phyloP scores from a whole-genome alignment of 1,140 invertebrate genomes.

The Diachasma alloeum region DNA sequence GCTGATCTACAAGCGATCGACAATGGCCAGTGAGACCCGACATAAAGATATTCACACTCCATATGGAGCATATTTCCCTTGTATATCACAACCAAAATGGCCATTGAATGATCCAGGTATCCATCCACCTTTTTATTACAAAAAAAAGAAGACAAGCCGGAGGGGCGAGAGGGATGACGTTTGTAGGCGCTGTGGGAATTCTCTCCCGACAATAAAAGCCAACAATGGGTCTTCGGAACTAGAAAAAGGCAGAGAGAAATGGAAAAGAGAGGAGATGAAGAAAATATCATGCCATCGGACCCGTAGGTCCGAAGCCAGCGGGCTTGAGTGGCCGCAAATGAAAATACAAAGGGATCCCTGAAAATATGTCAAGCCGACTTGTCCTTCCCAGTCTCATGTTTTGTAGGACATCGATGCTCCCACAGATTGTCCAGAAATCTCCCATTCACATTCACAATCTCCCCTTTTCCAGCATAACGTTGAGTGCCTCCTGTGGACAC shows the following conservation, averaged over 20 bases:
- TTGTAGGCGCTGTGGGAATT: constrained; percentile 36
- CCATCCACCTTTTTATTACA: constrained; percentile 33
- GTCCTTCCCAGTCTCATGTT: constrained; percentile 26
- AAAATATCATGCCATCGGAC: constrained; percentile 14
- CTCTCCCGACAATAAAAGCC: constrained; percentile 34
- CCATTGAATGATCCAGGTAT: constrained; percentile 31
- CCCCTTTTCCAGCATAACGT: background rate
- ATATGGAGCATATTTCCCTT: background rate
- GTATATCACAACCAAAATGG: constrained; percentile 6
- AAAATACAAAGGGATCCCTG: constrained; percentile 52
- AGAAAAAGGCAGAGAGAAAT: constrained; percentile 33
- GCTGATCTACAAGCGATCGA: too few relatives aligned
- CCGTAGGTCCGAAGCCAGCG: constrained; percentile 35
- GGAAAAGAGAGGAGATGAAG: constrained; percentile 14
- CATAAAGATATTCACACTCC: background rate
- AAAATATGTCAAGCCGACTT: constrained; percentile 54
- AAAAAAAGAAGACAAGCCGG: background rate
- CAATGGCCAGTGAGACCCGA: too few relatives aligned
- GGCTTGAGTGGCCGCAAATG: constrained; percentile 58
- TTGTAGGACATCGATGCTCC: constrained; percentile 20
- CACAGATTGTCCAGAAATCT: constrained; percentile 23
- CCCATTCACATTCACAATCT: constrained; percentile 10
- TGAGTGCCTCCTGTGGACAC: background rate
- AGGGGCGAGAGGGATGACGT: constrained; percentile 23
- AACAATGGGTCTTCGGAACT: constrained; percentile 35